Base-by-base conservation (phyloP, 1,140 invertebrate genomes). In the Adelges cooleyi region DNA sequence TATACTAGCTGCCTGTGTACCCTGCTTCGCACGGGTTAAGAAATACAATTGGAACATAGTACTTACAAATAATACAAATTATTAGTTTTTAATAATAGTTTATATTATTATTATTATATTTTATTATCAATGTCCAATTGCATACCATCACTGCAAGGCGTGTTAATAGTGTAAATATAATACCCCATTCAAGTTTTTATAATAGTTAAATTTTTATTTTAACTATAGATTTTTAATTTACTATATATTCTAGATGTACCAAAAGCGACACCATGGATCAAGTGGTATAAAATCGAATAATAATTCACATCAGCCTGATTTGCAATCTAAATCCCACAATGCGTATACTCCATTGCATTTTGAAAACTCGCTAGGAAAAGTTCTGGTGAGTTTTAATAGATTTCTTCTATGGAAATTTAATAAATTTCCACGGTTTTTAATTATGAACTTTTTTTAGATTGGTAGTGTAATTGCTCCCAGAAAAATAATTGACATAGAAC, bases 281-380 rank as follows among this genome's bases (percentile, higher is more conserved):
- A 44, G 38, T 48, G 42, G 42, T 18, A 40, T 42, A 3, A 62
- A 62, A 20, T 25, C 42, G 10, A 33, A 29, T 15, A 40, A 2
- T 48, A n/a, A 13, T 33, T 25, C 40, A 22, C 40, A 62, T 20
- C 56, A 48, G 18, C 5, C 18, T 8, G 56, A 62, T 17, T 10
- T 15, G 0, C 56, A 62, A 22, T 22, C 25, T 1, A 62, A 8
- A 46, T 5, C 10, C 42, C 67, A 69, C 27, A 65, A 62, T 50
- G 67, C 54, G 11, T 71, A 71, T 38, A 69, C 68, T 9, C 70
- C 69, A 50, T 50, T 70, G 17, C 70, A 71, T 29, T 70, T 70
- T 66, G 70, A 71, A 69, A 71, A 71, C 51, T 71, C 70, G 11
- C 50, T 71, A 27, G 70, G 70, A 22, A 69, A 69, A 66, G 53